Evolutionary conservation across 2,113 vertebrate species (phyloP).

Genomic region (Syngnathus floridae): DNA sequence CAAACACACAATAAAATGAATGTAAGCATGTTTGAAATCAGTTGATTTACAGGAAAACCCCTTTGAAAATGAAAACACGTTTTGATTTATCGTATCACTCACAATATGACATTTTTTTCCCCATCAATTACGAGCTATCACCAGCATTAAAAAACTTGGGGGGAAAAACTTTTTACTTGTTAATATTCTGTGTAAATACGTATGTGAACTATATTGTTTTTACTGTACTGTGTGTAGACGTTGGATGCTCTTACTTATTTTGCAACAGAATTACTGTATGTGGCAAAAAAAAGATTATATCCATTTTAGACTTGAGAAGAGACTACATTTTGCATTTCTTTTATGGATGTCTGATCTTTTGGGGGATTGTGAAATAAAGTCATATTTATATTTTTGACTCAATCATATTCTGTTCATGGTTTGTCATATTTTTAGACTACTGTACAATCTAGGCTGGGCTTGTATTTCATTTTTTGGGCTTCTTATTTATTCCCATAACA

Average conservation of each 20-base stretch:
- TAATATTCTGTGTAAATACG: conserved; percentile 61
- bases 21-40: conserved; percentile 53
- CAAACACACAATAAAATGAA: conserved; percentile 52
- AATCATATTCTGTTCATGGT: conserved; percentile 25
- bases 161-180: conserved; percentile 36
- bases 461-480: not conserved
- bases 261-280: conserved; percentile 68
- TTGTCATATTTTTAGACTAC: not conserved
- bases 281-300: conserved; percentile 45
- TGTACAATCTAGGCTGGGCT: not conserved
- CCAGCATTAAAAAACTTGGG: conserved; percentile 59
- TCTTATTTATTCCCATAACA: not conserved
- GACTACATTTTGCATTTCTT: conserved; percentile 66
- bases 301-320: conserved; percentile 68
- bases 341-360: conserved; percentile 65
- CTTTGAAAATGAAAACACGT: not conserved
- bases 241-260: conserved; percentile 65
- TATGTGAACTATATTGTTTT: conserved; percentile 67
- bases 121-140: conserved; percentile 56
- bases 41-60: conserved; percentile 23
- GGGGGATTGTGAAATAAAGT: conserved; percentile 72
- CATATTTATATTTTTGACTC: conserved; percentile 77
- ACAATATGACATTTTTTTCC: conserved; percentile 26
- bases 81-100: conserved; percentile 24
- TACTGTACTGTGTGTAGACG: conserved; percentile 67